Conservation (phyloP, 2,113 vertebrate genomes). For the Gymnarchus niloticus region DNA sequence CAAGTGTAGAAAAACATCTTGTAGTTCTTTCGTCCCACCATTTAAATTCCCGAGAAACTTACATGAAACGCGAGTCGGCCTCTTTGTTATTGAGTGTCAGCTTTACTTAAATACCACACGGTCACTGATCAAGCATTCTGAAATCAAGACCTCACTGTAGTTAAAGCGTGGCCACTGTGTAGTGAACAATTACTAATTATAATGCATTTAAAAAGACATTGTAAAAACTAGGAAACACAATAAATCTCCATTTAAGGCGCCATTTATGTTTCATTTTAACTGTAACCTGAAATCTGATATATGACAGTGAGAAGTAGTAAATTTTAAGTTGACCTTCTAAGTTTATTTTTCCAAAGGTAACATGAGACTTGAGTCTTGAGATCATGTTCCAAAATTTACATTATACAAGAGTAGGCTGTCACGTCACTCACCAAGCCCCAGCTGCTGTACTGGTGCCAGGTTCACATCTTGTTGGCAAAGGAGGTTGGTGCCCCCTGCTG, state of each 20-base stretch:
- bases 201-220: background rate
- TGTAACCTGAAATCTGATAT: background rate
- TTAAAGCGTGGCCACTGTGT: background rate
- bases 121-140: background rate
- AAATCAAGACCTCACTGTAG: background rate
- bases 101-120: background rate
- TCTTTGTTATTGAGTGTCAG: background rate
- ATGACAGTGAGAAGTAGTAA: background rate
- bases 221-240: background rate
- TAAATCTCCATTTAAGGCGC: background rate
- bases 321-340: background rate
- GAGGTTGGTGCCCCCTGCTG: constrained; percentile 81
- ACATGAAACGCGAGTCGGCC: too few species aligned
- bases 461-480: constrained; percentile 87
- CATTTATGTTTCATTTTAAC: background rate
- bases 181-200: background rate
- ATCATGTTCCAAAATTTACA: background rate
- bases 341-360: background rate
- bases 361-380: too few species aligned
- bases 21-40: too few species aligned
- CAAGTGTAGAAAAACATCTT: too few species aligned
- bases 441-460: constrained; percentile 54
- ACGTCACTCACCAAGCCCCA: constrained; percentile 51
- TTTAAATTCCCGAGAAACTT: background rate
- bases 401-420: background rate